Evolutionary conservation across 2,797 vertebrate genomes (phyloP), one percentile per base, ranked within the genome.

Genomic region (Megaceryle alcyon): DNA sequence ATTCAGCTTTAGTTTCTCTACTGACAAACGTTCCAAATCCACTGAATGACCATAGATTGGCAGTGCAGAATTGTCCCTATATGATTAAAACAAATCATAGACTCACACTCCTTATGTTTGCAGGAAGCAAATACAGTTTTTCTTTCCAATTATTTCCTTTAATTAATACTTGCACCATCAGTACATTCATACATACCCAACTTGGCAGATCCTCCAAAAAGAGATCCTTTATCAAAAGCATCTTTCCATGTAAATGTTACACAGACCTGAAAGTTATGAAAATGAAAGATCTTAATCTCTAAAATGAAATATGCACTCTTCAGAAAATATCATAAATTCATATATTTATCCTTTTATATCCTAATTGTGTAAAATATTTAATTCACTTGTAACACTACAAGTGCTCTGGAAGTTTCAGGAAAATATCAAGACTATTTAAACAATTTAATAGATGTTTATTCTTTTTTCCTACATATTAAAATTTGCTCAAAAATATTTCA

Each of bases 161-260:
- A 11, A 56, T 56, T 69, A 76, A 44, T 46, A n/a, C 14, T 90
- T 95, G 53, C 28, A 68, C 64, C 90, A 73, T 59, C 7, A 3
- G 13, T 83, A 91, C 56, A 91, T 59, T 92, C 82, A 97, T 56
- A 56, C 98, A 95, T 98, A 99, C 99, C 98, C 61, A 99, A 94
- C 97, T 99, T 99, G 95, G 99, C 99, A 46, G 99, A 99, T 94
- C 99, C 99, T 81, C 99, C 99, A 91, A 99, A 99, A 68, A 99
- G 98, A 2, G 99, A 99, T 93, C 99, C 99, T 99, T 99, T 99
- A 97, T 99, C 99, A 97, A 99, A 99, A 78, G 99, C 99, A 98
- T 99, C 99, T 97, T 99, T 99, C 99, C 99, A 99, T 2, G 99
- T 99, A 97, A 99, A 99, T 28, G 99, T 99, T 97, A 99, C 97